A percentile compares a stretch with the other conserved stretches of the same genome.
phyloP scores from a whole-genome alignment of 2,888 invertebrate genomes.

The Ophion obscuratus region DNA sequence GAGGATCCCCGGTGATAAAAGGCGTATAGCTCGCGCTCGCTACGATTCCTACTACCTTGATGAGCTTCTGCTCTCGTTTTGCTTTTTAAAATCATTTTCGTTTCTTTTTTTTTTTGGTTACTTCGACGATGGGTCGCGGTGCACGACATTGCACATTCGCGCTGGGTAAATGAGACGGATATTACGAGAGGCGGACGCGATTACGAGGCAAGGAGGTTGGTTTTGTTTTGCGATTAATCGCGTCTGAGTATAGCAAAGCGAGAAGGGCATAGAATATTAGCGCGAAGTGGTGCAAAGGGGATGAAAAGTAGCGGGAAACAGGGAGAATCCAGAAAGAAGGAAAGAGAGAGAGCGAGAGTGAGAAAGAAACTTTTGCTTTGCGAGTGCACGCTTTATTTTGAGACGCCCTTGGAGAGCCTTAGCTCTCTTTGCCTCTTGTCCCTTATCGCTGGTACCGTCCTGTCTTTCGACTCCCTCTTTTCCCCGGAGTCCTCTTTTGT shows the following conservation, averaged over 20 bases:
- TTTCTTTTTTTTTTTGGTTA: no score
- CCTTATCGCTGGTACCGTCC: slow-evolving; percentile 55
- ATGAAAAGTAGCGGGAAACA: slow-evolving; percentile 48
- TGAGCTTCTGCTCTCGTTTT: not conserved
- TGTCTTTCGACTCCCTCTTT: slow-evolving; percentile 65
- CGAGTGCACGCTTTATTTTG: slow-evolving; percentile 53
- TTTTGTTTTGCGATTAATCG: slow-evolving; percentile 30
- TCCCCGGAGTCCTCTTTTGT: slow-evolving; percentile 81
- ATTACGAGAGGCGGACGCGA: not conserved
- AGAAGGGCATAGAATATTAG: slow-evolving; percentile 19
- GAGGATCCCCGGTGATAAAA: slow-evolving; percentile 22
- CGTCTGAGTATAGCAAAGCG: not conserved
- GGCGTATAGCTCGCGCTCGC: slow-evolving; percentile 57
- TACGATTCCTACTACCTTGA: slow-evolving; percentile 54
- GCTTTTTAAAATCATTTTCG: slow-evolving; percentile 9
- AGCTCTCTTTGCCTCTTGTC: slow-evolving; percentile 48
- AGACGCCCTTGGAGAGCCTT: slow-evolving; percentile 57
- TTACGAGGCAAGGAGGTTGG: not conserved
- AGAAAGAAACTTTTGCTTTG: slow-evolving; percentile 32
- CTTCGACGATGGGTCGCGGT: no score
- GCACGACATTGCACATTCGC: no score
- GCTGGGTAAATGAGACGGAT: not conserved
- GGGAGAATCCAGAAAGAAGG: slow-evolving; percentile 21
- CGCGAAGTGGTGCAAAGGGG: slow-evolving; percentile 38
- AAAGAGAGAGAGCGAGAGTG: not conserved